Conservation (phyloP, 2,888 invertebrate genomes). For the Diaphora mendica region DNA sequence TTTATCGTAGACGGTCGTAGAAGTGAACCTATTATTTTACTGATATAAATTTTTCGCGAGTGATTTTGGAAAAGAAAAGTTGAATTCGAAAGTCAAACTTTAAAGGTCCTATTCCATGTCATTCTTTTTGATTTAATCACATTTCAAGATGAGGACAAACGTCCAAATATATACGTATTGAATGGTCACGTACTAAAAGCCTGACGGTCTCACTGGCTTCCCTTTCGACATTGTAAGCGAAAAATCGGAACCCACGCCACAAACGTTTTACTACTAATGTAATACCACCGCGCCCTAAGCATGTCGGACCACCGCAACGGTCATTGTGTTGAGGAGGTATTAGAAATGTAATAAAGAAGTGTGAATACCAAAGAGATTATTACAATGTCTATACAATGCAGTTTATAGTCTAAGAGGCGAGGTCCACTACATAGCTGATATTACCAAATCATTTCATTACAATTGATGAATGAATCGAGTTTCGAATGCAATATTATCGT, state of each 20-base stretch:
- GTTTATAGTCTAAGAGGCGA: conserved; percentile 10
- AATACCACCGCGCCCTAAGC: background rate
- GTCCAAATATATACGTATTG: background rate
- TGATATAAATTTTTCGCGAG: no score
- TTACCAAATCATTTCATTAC: conserved; percentile 51
- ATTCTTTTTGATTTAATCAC: background rate
- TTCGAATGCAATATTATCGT: conserved; percentile 48
- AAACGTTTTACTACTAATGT: background rate
- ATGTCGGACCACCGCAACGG: background rate
- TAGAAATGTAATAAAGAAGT: background rate
- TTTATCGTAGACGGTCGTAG: no score
- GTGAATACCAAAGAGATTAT: conserved; percentile 2
- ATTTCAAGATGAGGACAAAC: background rate
- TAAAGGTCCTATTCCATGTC: background rate
- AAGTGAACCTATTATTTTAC: no score
- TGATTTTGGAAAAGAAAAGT: no score
- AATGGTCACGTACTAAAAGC: background rate
- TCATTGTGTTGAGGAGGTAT: background rate
- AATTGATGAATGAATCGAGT: conserved; percentile 55
- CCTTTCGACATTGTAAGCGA: background rate
- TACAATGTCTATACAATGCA: background rate
- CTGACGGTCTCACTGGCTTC: background rate
- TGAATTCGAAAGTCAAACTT: background rate
- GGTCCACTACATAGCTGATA: conserved; percentile 23
- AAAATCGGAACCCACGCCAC: background rate